Evolutionary conservation across 2,797 vertebrate species (phyloP).

Genomic region (Myiotriccus ornatus): DNA sequence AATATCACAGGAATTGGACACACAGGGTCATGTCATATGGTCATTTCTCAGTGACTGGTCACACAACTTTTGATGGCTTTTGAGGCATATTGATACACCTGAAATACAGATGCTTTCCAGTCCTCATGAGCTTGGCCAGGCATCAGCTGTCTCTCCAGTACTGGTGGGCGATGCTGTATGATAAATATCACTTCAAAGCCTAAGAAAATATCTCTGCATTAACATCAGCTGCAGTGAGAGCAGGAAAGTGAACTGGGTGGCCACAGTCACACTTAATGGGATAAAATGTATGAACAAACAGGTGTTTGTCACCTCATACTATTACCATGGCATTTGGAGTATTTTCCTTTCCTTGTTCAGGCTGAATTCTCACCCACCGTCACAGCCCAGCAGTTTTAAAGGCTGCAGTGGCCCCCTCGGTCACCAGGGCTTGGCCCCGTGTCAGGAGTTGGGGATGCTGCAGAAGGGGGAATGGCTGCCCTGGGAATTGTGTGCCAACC

Average conservation of each 20-base stretch:
- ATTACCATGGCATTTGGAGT: not conserved
- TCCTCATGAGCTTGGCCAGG: fast-evolving
- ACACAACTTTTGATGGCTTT: not conserved
- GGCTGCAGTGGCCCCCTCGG: not conserved
- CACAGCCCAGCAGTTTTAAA: not conserved
- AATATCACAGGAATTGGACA: not conserved
- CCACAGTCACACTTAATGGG: not conserved
- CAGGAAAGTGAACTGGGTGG: not conserved
- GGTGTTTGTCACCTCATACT: not conserved
- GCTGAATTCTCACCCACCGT: not conserved
- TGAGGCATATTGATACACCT: not conserved
- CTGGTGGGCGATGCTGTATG: not conserved
- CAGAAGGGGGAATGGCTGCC: not conserved
- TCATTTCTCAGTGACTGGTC: not conserved
- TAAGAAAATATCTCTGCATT: not conserved
- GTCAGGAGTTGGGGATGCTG: not conserved
- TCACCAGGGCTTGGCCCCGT: fast-evolving
- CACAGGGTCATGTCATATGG: not conserved
- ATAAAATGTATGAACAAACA: not conserved
- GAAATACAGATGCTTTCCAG: not conserved
- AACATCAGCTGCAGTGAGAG: not conserved
- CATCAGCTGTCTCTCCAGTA: not conserved
- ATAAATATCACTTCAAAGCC: not conserved
- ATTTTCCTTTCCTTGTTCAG: not conserved
- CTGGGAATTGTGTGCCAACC: not conserved